Evolutionary conservation across 2,113 vertebrate species (phyloP).

Genomic region (Hirundichthys speculiger): DNA sequence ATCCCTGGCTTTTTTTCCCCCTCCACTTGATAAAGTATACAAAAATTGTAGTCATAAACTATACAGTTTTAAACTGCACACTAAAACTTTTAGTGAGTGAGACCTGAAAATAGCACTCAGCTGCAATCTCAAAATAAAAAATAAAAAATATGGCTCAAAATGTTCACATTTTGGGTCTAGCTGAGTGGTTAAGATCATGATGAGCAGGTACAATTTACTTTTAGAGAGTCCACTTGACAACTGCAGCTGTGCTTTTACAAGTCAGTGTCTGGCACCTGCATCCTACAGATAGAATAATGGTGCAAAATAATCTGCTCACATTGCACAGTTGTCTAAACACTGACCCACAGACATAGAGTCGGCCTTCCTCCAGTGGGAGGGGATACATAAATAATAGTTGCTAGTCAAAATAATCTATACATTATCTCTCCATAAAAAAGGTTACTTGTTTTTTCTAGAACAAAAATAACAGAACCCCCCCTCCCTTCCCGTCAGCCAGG

Average conservation of each 20-base stretch:
- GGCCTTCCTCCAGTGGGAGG: conserved; percentile 62
- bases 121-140: conserved; percentile 40
- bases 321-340: conserved; percentile 4
- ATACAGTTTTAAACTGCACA: conserved; percentile 31
- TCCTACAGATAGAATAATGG: conserved; percentile 21
- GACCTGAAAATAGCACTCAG: conserved; percentile 41
- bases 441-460: conserved; percentile 32
- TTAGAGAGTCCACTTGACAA: conserved; percentile 74
- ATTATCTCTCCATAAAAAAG: conserved; percentile 25
- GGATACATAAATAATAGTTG: not conserved
- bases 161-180: conserved; percentile 50
- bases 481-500: not conserved
- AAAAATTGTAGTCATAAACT: conserved; percentile 32
- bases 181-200: conserved; percentile 72
- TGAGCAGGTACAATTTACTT: conserved; percentile 82
- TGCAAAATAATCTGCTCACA: conserved; percentile 24
- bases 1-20: not conserved
- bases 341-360: conserved; percentile 53
- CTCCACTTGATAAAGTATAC: conserved; percentile 15
- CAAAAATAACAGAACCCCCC: conserved; percentile 10
- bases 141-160: conserved; percentile 53
- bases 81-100: conserved; percentile 26
- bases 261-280: conserved; percentile 90
- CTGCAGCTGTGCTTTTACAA: conserved; percentile 77
- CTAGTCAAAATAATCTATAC: conserved; percentile 3